Evolutionary conservation across 2,113 vertebrate genomes (phyloP).

Genomic region (Corvus cornix): DNA sequence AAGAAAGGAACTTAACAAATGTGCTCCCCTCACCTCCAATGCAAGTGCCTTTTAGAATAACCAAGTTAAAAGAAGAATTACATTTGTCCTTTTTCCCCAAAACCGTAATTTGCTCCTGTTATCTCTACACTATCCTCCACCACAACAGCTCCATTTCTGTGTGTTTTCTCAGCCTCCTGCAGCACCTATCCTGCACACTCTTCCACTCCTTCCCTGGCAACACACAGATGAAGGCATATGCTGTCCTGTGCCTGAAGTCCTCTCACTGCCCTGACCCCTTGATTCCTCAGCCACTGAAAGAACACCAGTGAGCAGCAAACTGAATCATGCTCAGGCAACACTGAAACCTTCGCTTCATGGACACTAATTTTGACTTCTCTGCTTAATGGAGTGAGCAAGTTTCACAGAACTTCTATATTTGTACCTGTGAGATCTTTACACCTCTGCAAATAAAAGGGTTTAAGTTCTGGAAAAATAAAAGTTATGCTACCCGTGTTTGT

Average conservation of each 20-base stretch:
- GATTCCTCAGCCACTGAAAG: neutral
- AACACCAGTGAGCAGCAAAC: neutral
- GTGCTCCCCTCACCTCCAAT: neutral
- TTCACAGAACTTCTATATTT: neutral
- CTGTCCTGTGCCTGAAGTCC: fast-evolving
- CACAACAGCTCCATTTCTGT: neutral
- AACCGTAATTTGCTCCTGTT: neutral
- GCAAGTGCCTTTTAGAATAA: neutral
- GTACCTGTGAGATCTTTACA: neutral
- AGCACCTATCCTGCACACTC: neutral
- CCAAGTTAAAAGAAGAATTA: neutral
- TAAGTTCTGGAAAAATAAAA: neutral
- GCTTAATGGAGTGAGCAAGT: neutral
- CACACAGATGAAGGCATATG: fast-evolving
- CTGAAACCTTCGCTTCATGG: fast-evolving
- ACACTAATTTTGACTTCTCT: neutral
- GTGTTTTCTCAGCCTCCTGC: neutral
- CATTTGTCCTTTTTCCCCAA: neutral
- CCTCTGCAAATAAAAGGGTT: neutral
- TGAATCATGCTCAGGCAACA: neutral
- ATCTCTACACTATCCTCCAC: neutral
- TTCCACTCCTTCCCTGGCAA: neutral
- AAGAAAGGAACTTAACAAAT: neutral
- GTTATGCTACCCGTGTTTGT: neutral
- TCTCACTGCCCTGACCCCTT: neutral